Evolutionary conservation across 2,888 invertebrate genomes (phyloP), one percentile per base, ranked within the genome.

Genomic region (Aleiodes leptofemur): DNA sequence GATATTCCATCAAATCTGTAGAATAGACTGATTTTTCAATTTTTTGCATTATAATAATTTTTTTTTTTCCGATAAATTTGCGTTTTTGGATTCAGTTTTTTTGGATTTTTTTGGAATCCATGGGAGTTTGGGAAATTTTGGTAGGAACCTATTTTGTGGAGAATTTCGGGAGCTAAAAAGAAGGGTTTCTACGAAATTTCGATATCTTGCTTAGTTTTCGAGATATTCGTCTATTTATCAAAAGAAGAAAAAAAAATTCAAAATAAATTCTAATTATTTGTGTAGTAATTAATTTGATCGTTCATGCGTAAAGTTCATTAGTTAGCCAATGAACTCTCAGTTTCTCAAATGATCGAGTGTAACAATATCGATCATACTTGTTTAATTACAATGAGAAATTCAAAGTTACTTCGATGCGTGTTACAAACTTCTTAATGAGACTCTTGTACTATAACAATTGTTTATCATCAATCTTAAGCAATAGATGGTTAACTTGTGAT

Each of bases 401-500:
- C 64, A 48, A 64, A 48, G 43, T 43, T 43, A 43, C 48, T 64
- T 43, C 23, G 64, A n/a, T 64, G 64, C 64, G 64, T 64, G 64
- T 64, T 64, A 0, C 7, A 8, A 14, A 64, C 23, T 48, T 43
- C 64, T 48, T 64, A 64, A 64, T 64, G 64, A 68, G 50, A 68
- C 29, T 68, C 68, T 51, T 68, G 68, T 34, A 68, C 68, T n/a
- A 68, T 16, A 14, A 29, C 68, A 68, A 68, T 68, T 68, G 68
- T 68, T 68, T 51, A 68, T 68, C 68, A 68, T 68, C 51, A 51
- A 68, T 68, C 68, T 51, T 68, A 16, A 16, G 29, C 29, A 31
- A 50, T 51, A 34, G 31, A 50, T 13, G 14, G 59, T 14, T 38
- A 16, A 29, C 11, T 13, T n/a, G 72, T 9, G 59, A 53, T 29